Conservation (phyloP, 2,888 invertebrate species). For the Epirrhoe tristata region DNA sequence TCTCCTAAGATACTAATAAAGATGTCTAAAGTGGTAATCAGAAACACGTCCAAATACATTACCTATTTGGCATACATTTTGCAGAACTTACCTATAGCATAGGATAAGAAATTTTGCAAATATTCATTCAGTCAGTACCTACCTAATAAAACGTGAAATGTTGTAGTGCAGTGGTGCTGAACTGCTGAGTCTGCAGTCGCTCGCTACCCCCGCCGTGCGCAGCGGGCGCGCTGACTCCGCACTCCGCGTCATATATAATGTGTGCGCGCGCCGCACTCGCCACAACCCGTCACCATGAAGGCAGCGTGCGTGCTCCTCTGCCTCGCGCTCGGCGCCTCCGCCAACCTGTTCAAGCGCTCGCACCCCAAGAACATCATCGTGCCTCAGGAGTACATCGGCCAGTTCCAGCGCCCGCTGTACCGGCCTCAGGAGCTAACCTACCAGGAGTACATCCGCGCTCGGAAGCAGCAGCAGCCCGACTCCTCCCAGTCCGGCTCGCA, state of each 20-base stretch:
- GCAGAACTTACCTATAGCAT: too few relatives aligned
- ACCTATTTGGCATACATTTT: too few relatives aligned
- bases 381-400: conserved; percentile 57
- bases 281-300: conserved; percentile 71
- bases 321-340: conserved; percentile 57
- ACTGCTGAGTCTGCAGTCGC: conserved; percentile 44
- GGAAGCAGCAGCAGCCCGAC: conserved; percentile 36
- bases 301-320: conserved; percentile 69
- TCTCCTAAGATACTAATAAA: too few relatives aligned
- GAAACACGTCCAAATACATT: too few relatives aligned
- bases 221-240: conserved; percentile 51
- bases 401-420: conserved; percentile 48
- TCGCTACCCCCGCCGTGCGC: conserved; percentile 26
- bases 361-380: conserved; percentile 54
- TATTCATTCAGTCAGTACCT: too few relatives aligned
- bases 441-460: conserved; percentile 38
- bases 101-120: too few relatives aligned
- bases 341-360: conserved; percentile 66
- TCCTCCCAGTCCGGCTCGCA: conserved; percentile 38
- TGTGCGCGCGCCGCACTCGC: conserved; percentile 20
- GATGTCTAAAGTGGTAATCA: too few relatives aligned
- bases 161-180: conserved; percentile 34
- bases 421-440: conserved; percentile 42
- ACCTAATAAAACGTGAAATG: background rate
- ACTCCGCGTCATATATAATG: conserved; percentile 58